phyloP scores from a whole-genome alignment of 2,888 invertebrate species.

The Caenorhabditis becei region DNA sequence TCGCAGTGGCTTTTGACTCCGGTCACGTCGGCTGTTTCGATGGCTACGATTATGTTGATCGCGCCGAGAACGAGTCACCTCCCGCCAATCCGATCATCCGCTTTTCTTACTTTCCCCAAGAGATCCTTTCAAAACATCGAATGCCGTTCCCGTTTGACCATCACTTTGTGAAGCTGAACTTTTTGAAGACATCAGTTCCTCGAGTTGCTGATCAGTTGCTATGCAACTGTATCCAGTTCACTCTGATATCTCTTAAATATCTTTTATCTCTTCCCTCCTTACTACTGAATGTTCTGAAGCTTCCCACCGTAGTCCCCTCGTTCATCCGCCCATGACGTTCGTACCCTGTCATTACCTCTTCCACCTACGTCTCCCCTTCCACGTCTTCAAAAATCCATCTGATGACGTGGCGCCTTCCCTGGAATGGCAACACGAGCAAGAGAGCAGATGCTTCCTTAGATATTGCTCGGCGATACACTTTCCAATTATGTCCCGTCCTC shows the following conservation, averaged over 20 bases:
- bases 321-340: too few species aligned
- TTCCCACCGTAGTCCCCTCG: not conserved
- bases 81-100: conserved; percentile 5
- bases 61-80: not conserved
- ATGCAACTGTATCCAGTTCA: too few species aligned
- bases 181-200: too few species aligned
- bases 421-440: conserved; percentile 24
- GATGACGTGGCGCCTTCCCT: conserved; percentile 7
- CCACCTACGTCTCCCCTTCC: conserved; percentile 6
- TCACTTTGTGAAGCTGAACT: too few species aligned
- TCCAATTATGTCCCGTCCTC: conserved; percentile 30
- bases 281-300: too few species aligned
- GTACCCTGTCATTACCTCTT: conserved; percentile 20
- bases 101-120: not conserved
- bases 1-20: not conserved
- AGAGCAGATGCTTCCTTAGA: conserved; percentile 41
- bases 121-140: not conserved
- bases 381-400: conserved; percentile 1
- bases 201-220: too few species aligned
- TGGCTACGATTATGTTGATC: not conserved
- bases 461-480: conserved; percentile 16
- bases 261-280: too few species aligned
- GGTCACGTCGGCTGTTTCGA: not conserved
- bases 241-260: too few species aligned
- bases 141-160: not conserved